phyloP scores from a whole-genome alignment of 2,888 invertebrate genomes.

The Ligdia adustata region DNA sequence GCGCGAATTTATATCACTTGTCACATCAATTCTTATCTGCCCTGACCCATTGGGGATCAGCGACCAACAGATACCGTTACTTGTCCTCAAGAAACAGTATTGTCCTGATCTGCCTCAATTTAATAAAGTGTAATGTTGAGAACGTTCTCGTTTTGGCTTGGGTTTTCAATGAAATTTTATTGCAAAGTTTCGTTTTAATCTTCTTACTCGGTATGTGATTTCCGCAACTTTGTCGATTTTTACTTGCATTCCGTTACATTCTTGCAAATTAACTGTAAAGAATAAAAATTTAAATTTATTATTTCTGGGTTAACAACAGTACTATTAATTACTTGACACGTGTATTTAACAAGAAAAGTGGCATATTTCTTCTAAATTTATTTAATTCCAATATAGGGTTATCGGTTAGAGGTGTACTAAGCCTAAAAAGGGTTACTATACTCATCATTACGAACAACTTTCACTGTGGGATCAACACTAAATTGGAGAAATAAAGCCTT shows the following conservation, averaged over 20 bases:
- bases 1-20: background rate
- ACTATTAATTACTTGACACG: no score
- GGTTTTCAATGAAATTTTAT: slow-evolving; percentile 23
- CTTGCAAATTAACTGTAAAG: slow-evolving; percentile 1
- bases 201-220: slow-evolving; percentile 7
- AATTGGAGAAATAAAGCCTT: no score
- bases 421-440: no score
- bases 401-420: no score
- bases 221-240: slow-evolving; percentile 12
- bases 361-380: no score
- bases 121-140: slow-evolving; percentile 26
- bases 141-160: slow-evolving; percentile 15
- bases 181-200: slow-evolving; percentile 15
- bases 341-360: no score
- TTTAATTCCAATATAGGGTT: no score
- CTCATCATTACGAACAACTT: no score
- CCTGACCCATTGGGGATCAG: background rate
- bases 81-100: slow-evolving; percentile 4
- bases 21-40: background rate
- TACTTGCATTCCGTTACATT: slow-evolving; percentile 16
- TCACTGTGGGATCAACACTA: no score
- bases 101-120: slow-evolving; percentile 25
- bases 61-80: slow-evolving; percentile 12
- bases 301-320: no score
- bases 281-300: no score